Conservation (phyloP, 2,888 invertebrate species). For the Magallana nippona region DNA sequence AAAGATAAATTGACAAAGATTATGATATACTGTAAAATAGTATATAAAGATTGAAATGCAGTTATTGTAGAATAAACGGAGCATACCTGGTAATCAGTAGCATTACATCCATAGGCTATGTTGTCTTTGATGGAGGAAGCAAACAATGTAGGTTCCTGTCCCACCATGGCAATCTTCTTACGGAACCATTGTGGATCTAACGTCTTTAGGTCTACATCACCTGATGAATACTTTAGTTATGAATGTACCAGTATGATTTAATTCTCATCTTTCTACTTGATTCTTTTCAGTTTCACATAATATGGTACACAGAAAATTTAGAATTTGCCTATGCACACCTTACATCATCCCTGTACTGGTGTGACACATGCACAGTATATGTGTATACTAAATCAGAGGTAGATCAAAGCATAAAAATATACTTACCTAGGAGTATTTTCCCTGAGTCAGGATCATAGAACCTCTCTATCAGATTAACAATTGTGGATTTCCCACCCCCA, state of each 20-base stretch:
- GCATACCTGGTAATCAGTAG: conserved; percentile 63
- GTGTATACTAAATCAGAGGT: no score
- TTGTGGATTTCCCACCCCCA: conserved; percentile 78
- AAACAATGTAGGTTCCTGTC: conserved; percentile 78
- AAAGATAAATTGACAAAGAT: no score
- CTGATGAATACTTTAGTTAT: conserved; percentile 54
- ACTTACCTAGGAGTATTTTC: conserved; percentile 67
- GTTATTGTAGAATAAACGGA: background rate
- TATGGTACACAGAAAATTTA: no score
- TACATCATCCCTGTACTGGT: no score
- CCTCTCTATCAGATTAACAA: conserved; percentile 77
- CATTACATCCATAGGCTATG: conserved; percentile 75
- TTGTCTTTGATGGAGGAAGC: conserved; percentile 78
- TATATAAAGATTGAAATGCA: no score
- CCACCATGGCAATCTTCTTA: conserved; percentile 75
- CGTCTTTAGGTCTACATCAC: conserved; percentile 68
- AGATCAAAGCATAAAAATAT: no score
- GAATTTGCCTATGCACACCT: no score
- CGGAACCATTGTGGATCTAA: conserved; percentile 76
- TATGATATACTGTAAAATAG: no score
- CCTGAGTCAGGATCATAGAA: conserved; percentile 76
- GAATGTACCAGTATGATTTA: background rate
- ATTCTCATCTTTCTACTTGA: no score
- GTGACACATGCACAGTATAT: no score
- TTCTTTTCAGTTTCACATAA: no score